phyloP scores from a whole-genome alignment of 2,888 invertebrate species.

The Hypolimnas misippus region DNA sequence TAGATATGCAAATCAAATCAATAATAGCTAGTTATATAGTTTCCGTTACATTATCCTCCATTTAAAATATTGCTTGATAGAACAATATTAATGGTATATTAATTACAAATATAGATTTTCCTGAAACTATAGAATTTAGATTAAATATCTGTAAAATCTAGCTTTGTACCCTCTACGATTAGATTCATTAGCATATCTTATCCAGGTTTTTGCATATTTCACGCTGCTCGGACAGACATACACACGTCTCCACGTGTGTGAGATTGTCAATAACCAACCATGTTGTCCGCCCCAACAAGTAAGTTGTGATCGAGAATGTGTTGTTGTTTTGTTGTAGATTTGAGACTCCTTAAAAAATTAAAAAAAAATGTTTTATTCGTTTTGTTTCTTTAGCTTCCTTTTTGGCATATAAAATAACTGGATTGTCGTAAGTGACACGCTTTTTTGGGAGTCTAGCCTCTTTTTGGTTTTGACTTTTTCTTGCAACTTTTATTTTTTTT shows the following conservation, averaged over 20 bases:
- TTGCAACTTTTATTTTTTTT: conserved; percentile 20
- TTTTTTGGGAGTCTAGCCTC: conserved; percentile 3
- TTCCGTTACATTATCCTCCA: not conserved
- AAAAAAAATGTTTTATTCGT: not conserved
- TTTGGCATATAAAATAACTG: conserved; percentile 11
- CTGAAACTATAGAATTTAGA: not conserved
- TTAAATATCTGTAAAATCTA: no score
- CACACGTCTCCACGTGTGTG: conserved; percentile 95
- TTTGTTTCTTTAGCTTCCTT: conserved; percentile 10
- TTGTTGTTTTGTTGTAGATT: conserved; percentile 30
- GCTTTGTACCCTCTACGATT: not conserved
- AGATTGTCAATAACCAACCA: conserved; percentile 91
- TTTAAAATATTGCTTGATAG: conserved; percentile 10
- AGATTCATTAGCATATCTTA: conserved; percentile 42
- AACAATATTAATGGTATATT: not conserved
- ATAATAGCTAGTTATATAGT: not conserved
- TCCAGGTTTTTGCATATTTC: conserved; percentile 71
- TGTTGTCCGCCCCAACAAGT: conserved; percentile 90
- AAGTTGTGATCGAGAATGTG: conserved; percentile 54
- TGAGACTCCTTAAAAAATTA: conserved; percentile 6
- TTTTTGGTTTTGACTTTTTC: not conserved
- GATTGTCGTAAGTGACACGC: conserved; percentile 9
- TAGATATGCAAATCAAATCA: conserved; percentile 10
- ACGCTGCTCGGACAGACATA: conserved; percentile 90
- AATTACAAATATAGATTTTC: not conserved